phyloP scores from a whole-genome alignment of 1,140 invertebrate genomes.

The Bombus balteatus region DNA sequence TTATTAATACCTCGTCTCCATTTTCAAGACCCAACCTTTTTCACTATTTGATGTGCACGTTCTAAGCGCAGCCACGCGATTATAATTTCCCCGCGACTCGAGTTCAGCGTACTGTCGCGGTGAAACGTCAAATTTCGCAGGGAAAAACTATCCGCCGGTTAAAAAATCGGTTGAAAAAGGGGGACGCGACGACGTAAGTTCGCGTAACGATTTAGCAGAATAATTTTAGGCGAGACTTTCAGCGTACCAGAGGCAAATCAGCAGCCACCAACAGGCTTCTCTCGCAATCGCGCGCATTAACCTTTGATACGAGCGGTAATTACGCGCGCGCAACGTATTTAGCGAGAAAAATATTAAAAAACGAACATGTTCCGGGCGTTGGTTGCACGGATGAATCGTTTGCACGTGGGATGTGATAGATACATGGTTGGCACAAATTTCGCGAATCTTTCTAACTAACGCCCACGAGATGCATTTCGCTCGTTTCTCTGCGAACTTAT shows the following conservation, averaged over 20 bases:
- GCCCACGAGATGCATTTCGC: neutral
- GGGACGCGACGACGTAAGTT: neutral
- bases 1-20: neutral
- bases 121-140: constrained; percentile 10
- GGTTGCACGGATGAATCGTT: constrained; percentile 20
- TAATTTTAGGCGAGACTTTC: constrained; percentile 6
- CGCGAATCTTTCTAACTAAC: constrained; percentile 26
- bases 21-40: neutral
- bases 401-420: constrained; percentile 36
- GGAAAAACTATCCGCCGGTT: neutral
- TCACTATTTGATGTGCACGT: neutral
- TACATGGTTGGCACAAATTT: neutral
- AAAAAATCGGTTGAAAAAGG: neutral
- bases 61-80: neutral
- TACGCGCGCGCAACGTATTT: constrained; percentile 22
- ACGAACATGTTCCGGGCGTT: neutral
- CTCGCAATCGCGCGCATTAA: constrained; percentile 24
- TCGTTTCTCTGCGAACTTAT: neutral
- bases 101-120: no score
- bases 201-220: constrained; percentile 4
- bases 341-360: neutral
- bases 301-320: constrained; percentile 43
- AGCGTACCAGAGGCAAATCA: no score
- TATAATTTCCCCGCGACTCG: neutral
- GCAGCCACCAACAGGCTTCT: neutral